Conservation (phyloP, 2,797 vertebrate genomes). For the Enoplosus armatus region DNA sequence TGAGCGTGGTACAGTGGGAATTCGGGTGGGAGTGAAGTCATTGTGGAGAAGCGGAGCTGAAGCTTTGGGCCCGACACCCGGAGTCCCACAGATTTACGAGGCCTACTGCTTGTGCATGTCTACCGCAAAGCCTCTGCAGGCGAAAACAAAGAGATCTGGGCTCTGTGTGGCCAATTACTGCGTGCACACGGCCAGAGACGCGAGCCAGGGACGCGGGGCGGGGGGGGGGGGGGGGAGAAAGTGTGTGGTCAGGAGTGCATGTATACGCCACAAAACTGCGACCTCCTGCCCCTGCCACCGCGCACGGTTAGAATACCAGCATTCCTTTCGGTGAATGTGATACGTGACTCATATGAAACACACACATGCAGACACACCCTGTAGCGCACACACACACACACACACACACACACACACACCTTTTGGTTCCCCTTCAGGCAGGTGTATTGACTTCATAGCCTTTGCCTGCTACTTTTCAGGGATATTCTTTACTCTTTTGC, state of each 20-base stretch:
- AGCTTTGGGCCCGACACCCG: constrained; percentile 72
- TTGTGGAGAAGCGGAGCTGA: constrained; percentile 74
- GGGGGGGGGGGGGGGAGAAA: constrained; percentile 52
- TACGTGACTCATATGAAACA: constrained; percentile 41
- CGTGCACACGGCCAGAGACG: constrained; percentile 57
- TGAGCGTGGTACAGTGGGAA: constrained; percentile 59
- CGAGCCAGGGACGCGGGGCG: constrained; percentile 49
- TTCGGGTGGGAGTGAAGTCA: constrained; percentile 77
- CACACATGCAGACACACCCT: background rate
- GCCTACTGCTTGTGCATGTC: constrained; percentile 77
- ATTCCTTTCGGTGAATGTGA: constrained; percentile 57
- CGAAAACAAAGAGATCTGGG: constrained; percentile 80
- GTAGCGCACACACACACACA: background rate
- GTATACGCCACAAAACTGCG: constrained; percentile 61
- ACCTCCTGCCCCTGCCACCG: constrained; percentile 51
- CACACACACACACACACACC: constrained; percentile 19
- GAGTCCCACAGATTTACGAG: constrained; percentile 84
- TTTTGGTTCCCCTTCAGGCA: constrained; percentile 27
- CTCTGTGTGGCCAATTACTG: constrained; percentile 83
- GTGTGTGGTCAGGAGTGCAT: constrained; percentile 67
- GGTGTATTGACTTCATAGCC: constrained; percentile 44
- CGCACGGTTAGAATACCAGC: constrained; percentile 37
- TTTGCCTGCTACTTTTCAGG: background rate
- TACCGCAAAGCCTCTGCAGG: constrained; percentile 82
- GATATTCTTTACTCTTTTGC: constrained; percentile 4